phyloP scores from a whole-genome alignment of 2,113 vertebrate genomes.

The Zosterops lateralis region DNA sequence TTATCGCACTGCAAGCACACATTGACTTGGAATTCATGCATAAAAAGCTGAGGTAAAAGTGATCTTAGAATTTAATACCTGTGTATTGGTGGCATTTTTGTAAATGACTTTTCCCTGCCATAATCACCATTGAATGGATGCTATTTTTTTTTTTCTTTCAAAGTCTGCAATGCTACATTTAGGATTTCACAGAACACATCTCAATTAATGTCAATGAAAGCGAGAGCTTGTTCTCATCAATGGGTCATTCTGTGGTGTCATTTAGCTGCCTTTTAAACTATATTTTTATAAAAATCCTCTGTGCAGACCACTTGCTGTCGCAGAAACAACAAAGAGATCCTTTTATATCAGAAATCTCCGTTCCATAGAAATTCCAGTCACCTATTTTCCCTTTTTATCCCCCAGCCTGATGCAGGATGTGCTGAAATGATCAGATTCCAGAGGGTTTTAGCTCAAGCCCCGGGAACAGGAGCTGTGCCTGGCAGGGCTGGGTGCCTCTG shows the following conservation, averaged over 20 bases:
- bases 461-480: background rate
- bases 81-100: background rate
- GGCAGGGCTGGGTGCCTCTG: background rate
- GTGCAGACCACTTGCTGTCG: background rate
- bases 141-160: background rate
- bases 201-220: conserved; percentile 9
- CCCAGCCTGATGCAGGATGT: background rate
- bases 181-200: background rate
- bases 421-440: background rate
- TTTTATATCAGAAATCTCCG: background rate
- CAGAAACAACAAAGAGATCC: background rate
- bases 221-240: conserved; percentile 4
- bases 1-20: background rate
- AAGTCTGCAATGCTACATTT: background rate
- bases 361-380: background rate
- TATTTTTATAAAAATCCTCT: conserved; percentile 19
- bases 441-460: background rate
- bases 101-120: background rate
- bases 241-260: background rate
- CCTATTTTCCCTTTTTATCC: background rate
- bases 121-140: background rate
- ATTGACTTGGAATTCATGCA: background rate
- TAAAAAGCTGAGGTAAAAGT: background rate
- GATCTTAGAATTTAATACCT: background rate
- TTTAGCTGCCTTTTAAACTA: background rate